Percentiles rank a stretch among this genome's conserved stretches.
phyloP scores from a whole-genome alignment of 2,888 invertebrate genomes.

The Xylophagus ater region DNA sequence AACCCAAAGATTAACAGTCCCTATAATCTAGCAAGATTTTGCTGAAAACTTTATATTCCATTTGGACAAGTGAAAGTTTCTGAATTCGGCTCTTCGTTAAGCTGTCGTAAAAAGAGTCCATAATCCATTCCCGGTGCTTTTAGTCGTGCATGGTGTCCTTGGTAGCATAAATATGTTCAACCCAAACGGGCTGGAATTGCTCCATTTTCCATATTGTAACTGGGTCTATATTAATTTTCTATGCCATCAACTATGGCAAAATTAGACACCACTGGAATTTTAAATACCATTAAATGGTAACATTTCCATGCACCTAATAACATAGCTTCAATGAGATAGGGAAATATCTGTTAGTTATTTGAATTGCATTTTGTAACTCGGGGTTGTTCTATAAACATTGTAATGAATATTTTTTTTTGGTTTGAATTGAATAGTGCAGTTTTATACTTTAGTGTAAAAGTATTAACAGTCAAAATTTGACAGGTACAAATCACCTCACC shows the following conservation, averaged over 20 bases:
- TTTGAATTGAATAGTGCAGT: too few species aligned
- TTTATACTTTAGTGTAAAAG: too few species aligned
- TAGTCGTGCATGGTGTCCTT: slow-evolving; percentile 83
- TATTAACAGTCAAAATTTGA: too few species aligned
- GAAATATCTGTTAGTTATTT: too few species aligned
- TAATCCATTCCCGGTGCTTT: slow-evolving; percentile 50
- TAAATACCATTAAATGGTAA: slow-evolving; percentile 77
- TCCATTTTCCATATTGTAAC: slow-evolving; percentile 63
- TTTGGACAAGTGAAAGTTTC: slow-evolving; percentile 76
- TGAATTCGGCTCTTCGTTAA: slow-evolving; percentile 79
- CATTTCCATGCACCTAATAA: too few species aligned
- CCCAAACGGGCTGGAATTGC: slow-evolving; percentile 66
- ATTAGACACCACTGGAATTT: slow-evolving; percentile 70
- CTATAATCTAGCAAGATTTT: slow-evolving; percentile 85
- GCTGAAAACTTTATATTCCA: slow-evolving; percentile 89
- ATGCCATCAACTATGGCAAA: slow-evolving; percentile 67
- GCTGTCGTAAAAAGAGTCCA: slow-evolving; percentile 70
- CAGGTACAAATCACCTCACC: too few species aligned
- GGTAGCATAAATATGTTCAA: slow-evolving; percentile 80
- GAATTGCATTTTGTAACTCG: too few species aligned
- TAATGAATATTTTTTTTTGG: too few species aligned
- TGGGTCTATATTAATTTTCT: slow-evolving; percentile 64
- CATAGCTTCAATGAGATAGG: too few species aligned
- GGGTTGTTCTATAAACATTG: too few species aligned
- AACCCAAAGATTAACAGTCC: slow-evolving; percentile 84